Base-by-base conservation (phyloP, 2,113 vertebrate species). In the Dasyornis broadbenti region DNA sequence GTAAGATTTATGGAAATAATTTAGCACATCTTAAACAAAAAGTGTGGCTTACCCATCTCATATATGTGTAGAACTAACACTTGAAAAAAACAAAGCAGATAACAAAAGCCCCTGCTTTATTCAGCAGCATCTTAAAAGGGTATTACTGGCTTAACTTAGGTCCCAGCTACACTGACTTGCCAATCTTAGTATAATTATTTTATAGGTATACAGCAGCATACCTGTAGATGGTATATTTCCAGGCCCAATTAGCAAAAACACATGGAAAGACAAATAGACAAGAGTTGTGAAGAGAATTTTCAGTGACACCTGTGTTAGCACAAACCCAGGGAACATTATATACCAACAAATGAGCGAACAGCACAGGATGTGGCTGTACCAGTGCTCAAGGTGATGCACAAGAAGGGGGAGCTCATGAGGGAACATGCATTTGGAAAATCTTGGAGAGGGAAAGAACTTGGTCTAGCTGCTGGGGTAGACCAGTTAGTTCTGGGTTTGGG, bases 1-100 rank as follows among this genome's bases (percentile, higher is more conserved):
- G 33, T 71, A 64, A 42, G 81, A 89, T 93, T 93, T 95, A 95
- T 95, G 60, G 84, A 89, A 95, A 93, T 91, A 95, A 97, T 90
- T 95, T 88, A 90, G 60, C 39, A 85, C 92, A 81, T 82, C 80
- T 97, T 94, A 92, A 96, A 93, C 72, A 94, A 91, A 65, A 86
- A 71, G 40, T 78, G 90, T 90, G 81, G 31, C 77, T 92, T 69
- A 84, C 64, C 59, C 75, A 93, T 92, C 82, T 91, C 42, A n/a
- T n/a, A 79, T 26, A 7, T 57, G 86, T 86, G 49, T 86, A 86
- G 72, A 92, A 66, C 20, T 77, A 92, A 85, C 60, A 83, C 47
- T 73, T 83, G 66, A 66, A 88, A 69, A 77, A 89, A 78, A 37
- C 20, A 86, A 85, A 93, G 65, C 27, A 6, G 47, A 73, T 79